Percentiles rank a stretch among this genome's conserved stretches.
Conservation (phyloP, 2,113 vertebrate genomes). For the Epinephelus fuscoguttatus region DNA sequence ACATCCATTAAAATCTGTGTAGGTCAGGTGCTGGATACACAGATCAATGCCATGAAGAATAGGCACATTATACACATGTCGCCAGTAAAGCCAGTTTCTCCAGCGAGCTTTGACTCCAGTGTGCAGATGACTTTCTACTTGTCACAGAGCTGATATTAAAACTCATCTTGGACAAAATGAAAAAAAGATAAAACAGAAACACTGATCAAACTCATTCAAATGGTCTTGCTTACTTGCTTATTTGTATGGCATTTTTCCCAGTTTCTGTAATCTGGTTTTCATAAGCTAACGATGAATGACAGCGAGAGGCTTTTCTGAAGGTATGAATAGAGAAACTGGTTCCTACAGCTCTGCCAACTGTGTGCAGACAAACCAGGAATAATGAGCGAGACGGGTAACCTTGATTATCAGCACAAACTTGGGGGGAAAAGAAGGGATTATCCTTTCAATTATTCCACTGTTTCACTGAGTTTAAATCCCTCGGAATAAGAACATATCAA, state of each 20-base stretch:
- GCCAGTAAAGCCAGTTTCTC: background rate
- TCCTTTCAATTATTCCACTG: constrained; percentile 4
- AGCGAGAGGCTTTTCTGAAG: background rate
- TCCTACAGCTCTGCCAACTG: background rate
- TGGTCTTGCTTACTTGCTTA: background rate
- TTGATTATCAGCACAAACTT: background rate
- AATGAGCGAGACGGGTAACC: background rate
- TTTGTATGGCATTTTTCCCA: background rate
- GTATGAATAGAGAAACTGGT: background rate
- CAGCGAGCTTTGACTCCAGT: background rate
- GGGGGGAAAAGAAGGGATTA: background rate
- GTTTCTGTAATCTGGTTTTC: background rate
- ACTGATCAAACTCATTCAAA: background rate
- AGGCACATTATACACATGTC: background rate
- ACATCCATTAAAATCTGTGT: background rate
- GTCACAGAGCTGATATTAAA: background rate
- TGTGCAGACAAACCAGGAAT: background rate
- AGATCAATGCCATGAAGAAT: constrained; percentile 4
- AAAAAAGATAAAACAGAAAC: background rate
- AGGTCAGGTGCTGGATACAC: background rate
- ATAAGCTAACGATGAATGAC: background rate
- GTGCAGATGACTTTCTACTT: background rate
- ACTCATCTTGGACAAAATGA: background rate
- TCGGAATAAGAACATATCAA: background rate
- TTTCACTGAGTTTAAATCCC: constrained; percentile 7